A percentile compares a stretch with the other conserved stretches of the same genome.
Conservation (phyloP, 2,797 vertebrate species). For the Helicolenus hilgendorfi region DNA sequence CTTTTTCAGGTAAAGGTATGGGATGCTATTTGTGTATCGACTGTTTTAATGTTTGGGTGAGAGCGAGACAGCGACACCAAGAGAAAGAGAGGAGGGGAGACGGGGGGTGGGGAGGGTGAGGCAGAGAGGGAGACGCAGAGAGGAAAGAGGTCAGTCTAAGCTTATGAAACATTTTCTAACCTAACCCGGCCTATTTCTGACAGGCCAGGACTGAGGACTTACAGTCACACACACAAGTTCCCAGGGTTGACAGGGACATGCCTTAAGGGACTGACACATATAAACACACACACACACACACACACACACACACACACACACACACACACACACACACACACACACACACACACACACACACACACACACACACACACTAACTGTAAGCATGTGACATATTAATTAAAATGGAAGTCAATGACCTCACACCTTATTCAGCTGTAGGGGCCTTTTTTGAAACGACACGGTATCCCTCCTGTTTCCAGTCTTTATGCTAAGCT, state of each 20-base stretch:
- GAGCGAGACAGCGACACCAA: slow-evolving; percentile 44
- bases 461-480: background rate
- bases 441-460: background rate
- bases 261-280: slow-evolving; percentile 61
- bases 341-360: slow-evolving; percentile 15
- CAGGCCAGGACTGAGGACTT: slow-evolving; percentile 77
- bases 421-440: slow-evolving; percentile 26
- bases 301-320: slow-evolving; percentile 26
- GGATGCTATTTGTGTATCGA: slow-evolving; percentile 36
- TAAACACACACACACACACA: slow-evolving; percentile 26
- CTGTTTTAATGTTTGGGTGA: slow-evolving; percentile 49
- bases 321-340: slow-evolving; percentile 5
- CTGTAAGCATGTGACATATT: background rate
- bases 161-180: slow-evolving; percentile 90
- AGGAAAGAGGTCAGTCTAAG: slow-evolving; percentile 87
- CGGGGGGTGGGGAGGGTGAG: background rate
- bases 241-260: slow-evolving; percentile 65
- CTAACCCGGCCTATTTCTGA: slow-evolving; percentile 89
- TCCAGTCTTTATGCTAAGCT: background rate
- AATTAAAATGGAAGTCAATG: background rate
- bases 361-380: background rate
- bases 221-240: slow-evolving; percentile 73
- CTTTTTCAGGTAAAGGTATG: slow-evolving; percentile 18
- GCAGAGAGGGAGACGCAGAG: slow-evolving; percentile 63
- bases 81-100: slow-evolving; percentile 36